These are phyloP conservation scores for Dynastes hyllus DNA, from an alignment of 2,888 invertebrate genomes.

Conservation along the genomic window DNA sequence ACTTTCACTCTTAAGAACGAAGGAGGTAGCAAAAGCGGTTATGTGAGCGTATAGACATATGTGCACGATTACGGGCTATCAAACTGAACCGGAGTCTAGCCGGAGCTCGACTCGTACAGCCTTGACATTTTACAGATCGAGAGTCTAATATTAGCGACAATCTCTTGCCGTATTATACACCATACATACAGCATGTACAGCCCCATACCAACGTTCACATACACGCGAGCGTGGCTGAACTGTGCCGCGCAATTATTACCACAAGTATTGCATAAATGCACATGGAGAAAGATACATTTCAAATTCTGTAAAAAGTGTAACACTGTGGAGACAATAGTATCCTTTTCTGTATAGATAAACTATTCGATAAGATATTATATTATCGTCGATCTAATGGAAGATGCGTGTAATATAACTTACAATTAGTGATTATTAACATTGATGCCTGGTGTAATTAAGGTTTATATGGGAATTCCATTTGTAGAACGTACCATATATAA, in stretches of 20 bases:
- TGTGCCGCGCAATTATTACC: slow-evolving; percentile 27
- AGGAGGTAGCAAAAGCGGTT: slow-evolving; percentile 26
- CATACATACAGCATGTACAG: not conserved
- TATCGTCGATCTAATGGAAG: slow-evolving; percentile 16
- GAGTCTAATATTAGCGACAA: slow-evolving; percentile 65
- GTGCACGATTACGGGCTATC: slow-evolving; percentile 50
- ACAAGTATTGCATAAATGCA: slow-evolving; percentile 32
- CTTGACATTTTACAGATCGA: slow-evolving; percentile 65
- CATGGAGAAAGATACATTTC: not conserved
- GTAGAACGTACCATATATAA: slow-evolving; percentile 5
- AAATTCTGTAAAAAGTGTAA: slow-evolving; percentile 23
- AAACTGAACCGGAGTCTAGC: slow-evolving; percentile 62
- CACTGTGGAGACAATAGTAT: not conserved
- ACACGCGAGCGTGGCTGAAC: not conserved
- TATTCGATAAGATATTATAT: slow-evolving; percentile 1
- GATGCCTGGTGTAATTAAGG: slow-evolving; percentile 5
- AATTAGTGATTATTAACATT: not conserved
- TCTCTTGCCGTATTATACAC: slow-evolving; percentile 57
- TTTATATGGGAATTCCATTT: slow-evolving; percentile 11
- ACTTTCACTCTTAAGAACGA: slow-evolving; percentile 41
- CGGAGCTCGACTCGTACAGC: slow-evolving; percentile 64
- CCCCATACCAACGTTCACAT: not conserved
- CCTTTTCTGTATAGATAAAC: not conserved
- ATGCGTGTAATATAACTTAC: slow-evolving; percentile 2
- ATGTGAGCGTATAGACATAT: slow-evolving; percentile 30